Evolutionary conservation across 2,888 invertebrate species (phyloP), one percentile per base, ranked within the genome.

Genomic region (Euphydryas editha): DNA sequence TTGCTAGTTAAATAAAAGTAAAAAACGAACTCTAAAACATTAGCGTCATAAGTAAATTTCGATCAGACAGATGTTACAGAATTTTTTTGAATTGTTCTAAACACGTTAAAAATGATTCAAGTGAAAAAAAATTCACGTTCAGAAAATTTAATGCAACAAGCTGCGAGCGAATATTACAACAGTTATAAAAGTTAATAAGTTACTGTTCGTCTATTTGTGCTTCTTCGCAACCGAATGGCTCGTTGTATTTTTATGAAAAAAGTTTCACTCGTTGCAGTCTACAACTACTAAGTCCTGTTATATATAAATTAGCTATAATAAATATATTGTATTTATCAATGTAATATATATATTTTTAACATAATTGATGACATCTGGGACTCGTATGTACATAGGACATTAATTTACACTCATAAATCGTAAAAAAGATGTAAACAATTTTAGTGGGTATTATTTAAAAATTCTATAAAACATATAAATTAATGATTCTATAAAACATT

Each of bases 201-300:
- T 88, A 90, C 85, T 86, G 87, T 84, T 87, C 85, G 80, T 80
- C 88, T 84, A 84, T 79, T 81, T 78, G 81, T 72, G 72, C 81
- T 83, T 84, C 86, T 85, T 85, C 78, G 80, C 79, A 81, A 78
- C 81, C 81, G 83, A 84, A 86, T 85, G 83, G 82, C 80, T 82
- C 82, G 81, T 77, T 81, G 83, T 84, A 86, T 86, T 90, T 88
- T 90, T 91, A 91, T 91, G 90, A 90, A 90, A 90, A 90, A 91
- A 92, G 84, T 91, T 91, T 88, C 78, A 64, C 81, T 75, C 82
- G 82, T 81, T 86, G 87, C 87, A 87, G 81, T 87, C 76, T 69
- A 77, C 80, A 78, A 79, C 80, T 76, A 78, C 75, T 78, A 78
- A 77, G 76, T 77, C 77, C 79, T 81, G 76, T 80, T 75, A 83